Conservation (phyloP, 37 sponge, comb jelly and placozoan species). For the Spongilla lacustris region DNA sequence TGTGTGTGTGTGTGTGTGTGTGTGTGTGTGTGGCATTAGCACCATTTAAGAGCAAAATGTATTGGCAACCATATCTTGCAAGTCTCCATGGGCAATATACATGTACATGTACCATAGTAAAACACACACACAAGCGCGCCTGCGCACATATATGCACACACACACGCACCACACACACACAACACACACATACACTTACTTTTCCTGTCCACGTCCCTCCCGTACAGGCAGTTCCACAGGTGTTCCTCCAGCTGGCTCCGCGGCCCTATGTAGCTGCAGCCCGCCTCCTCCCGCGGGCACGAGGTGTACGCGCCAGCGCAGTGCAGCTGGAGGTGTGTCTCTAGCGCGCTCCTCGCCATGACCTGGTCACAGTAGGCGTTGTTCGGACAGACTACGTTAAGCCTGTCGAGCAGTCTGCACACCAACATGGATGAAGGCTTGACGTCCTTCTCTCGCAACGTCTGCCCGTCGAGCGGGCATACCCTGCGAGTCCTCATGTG, state of each 20-base stretch:
- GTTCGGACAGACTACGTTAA: constrained; percentile 86
- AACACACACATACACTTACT: constrained; percentile 47
- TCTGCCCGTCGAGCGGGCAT: constrained; percentile 66
- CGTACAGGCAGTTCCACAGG: constrained; percentile 78
- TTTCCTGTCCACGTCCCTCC: constrained; percentile 51
- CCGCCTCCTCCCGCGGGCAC: constrained; percentile 73
- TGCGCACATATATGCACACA: constrained; percentile 29
- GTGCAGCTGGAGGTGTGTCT: constrained; percentile 63
- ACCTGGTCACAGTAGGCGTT: constrained; percentile 79
- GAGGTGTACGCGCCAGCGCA: constrained; percentile 75
- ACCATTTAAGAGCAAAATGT: no score
- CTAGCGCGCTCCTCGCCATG: constrained; percentile 63
- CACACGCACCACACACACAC: constrained; percentile 37
- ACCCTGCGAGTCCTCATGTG: constrained; percentile 31
- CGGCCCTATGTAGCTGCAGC: constrained; percentile 73
- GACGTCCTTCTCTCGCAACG: constrained; percentile 44
- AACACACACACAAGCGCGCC: constrained; percentile 10
- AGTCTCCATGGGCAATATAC: no score
- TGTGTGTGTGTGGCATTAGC: no score
- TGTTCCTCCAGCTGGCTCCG: constrained; percentile 83
- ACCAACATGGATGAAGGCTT: constrained; percentile 69
- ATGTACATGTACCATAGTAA: no score
- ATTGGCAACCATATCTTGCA: no score
- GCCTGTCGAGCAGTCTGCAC: constrained; percentile 77
- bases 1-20: no score